Evolutionary conservation across 1,140 invertebrate genomes (phyloP).

Genomic region (Dinoponera quadriceps): DNA sequence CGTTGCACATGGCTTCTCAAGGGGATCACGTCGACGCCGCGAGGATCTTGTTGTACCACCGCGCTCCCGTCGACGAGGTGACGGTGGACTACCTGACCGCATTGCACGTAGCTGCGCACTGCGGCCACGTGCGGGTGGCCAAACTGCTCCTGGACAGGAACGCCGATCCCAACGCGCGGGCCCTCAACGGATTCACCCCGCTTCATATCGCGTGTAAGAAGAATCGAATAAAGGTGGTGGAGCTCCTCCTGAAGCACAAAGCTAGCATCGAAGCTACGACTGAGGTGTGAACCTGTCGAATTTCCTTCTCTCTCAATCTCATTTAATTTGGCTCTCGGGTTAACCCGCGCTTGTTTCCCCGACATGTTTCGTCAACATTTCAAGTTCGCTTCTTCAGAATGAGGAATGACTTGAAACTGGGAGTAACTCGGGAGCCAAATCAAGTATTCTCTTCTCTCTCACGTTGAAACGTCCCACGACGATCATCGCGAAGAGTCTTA

Average conservation of each 20-base stretch:
- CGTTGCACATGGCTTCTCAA: conserved; percentile 97
- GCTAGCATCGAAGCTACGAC: conserved; percentile 95
- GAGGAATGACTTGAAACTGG: too few species aligned
- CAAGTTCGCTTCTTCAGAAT: too few species aligned
- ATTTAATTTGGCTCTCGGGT: too few species aligned
- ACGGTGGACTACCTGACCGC: conserved; percentile 99
- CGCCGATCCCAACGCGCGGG: conserved; percentile 98
- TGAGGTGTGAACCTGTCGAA: conserved; percentile 86
- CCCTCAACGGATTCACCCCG: conserved; percentile 99
- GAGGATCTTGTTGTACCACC: conserved; percentile 95
- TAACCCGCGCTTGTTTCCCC: too few species aligned
- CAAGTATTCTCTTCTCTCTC: neutral
- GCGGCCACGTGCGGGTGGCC: conserved; percentile 97
- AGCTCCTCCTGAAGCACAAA: conserved; percentile 97
- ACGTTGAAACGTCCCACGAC: neutral
- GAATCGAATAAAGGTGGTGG: conserved; percentile 98
- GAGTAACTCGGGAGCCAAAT: too few species aligned
- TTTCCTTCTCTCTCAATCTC: too few species aligned
- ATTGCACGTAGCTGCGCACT: conserved; percentile 97
- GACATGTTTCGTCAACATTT: too few species aligned
- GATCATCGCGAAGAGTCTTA: conserved; percentile 29
- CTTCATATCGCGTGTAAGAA: conserved; percentile 99
- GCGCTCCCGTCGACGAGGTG: conserved; percentile 98
- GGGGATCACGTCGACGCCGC: conserved; percentile 99
- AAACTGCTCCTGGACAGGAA: conserved; percentile 97